Conservation (phyloP, 2,888 invertebrate species). For the Rhopalosiphum nymphaeae region DNA sequence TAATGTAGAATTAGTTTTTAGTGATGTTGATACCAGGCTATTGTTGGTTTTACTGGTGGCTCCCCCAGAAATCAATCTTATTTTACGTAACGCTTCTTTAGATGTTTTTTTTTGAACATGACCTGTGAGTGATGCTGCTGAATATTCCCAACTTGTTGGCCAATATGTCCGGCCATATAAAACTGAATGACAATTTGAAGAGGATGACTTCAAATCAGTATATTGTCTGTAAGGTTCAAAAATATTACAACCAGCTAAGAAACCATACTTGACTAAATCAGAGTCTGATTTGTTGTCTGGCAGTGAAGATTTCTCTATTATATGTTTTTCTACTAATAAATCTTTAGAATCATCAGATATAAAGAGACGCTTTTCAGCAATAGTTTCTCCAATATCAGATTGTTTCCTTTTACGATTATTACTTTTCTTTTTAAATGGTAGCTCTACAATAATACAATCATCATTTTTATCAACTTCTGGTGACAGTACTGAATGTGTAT, state of each 20-base stretch:
- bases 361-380: constrained; percentile 11
- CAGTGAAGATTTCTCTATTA: too few species aligned
- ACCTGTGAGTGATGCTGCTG: constrained; percentile 18
- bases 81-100: constrained; percentile 53
- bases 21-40: background rate
- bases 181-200: background rate
- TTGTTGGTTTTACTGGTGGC: background rate
- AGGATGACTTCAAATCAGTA: background rate
- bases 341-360: background rate
- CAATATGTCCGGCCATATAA: constrained; percentile 43
- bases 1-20: background rate
- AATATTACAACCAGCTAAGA: background rate
- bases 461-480: background rate
- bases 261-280: constrained; percentile 14
- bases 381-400: background rate
- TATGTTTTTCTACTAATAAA: background rate
- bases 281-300: background rate
- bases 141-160: constrained; percentile 55
- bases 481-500: background rate
- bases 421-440: background rate
- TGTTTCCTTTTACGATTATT: constrained; percentile 42
- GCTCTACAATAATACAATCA: background rate
- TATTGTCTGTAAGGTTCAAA: background rate
- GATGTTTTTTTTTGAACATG: constrained; percentile 51
- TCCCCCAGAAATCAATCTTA: background rate